Conservation (phyloP, 2,888 invertebrate species). For the Luffia ferchaultella region DNA sequence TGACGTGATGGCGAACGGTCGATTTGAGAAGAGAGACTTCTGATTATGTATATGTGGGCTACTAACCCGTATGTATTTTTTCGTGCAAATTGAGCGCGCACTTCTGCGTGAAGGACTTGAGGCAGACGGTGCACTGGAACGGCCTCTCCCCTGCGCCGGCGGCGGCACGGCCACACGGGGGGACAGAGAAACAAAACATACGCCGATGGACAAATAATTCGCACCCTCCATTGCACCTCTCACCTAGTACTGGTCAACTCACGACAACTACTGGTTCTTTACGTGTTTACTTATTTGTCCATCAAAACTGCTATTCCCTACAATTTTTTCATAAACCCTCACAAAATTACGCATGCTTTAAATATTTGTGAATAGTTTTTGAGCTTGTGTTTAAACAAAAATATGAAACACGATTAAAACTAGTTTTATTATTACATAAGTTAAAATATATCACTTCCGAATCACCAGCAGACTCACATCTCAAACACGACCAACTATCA, state of each 20-base stretch:
- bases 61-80: conserved; percentile 70
- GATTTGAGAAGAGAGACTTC: conserved; percentile 45
- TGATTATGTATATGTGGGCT: conserved; percentile 61
- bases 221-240: conserved; percentile 11
- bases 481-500: conserved; percentile 13
- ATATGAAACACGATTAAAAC: not conserved
- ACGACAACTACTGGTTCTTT: conserved; percentile 15
- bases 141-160: conserved; percentile 67
- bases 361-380: conserved; percentile 67
- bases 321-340: conserved; percentile 37
- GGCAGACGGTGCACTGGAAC: conserved; percentile 70
- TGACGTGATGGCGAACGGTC: conserved; percentile 18
- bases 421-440: too few relatives aligned
- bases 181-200: conserved; percentile 67
- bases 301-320: conserved; percentile 57
- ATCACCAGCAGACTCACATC: conserved; percentile 3
- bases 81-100: conserved; percentile 70
- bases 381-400: conserved; percentile 41
- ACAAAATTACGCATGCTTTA: conserved; percentile 60
- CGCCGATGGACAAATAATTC: conserved; percentile 64
- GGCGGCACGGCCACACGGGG: conserved; percentile 26
- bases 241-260: conserved; percentile 7
- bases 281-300: conserved; percentile 49
- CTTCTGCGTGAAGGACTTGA: conserved; percentile 71
- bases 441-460: too few relatives aligned